Evolutionary conservation across 2,113 vertebrate genomes (phyloP).

Genomic region (Dolichotis patagonum): DNA sequence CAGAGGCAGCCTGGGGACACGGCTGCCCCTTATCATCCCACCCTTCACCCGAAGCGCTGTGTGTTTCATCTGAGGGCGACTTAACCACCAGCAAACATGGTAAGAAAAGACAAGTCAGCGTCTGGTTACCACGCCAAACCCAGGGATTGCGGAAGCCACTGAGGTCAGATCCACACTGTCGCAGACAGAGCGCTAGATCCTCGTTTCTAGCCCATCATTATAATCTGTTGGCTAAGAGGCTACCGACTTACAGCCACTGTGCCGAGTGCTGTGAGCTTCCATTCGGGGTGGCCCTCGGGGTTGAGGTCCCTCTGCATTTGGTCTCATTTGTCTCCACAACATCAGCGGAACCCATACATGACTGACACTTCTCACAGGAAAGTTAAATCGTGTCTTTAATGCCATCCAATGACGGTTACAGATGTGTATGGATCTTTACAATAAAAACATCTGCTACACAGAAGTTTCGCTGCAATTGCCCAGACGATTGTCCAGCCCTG

Average conservation of each 20-base stretch:
- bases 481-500: background rate
- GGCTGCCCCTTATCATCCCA: background rate
- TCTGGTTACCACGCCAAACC: background rate
- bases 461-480: background rate
- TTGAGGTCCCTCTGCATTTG: background rate
- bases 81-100: background rate
- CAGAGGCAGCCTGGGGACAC: background rate
- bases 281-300: background rate
- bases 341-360: background rate
- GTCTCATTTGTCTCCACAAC: slow-evolving; percentile 5
- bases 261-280: background rate
- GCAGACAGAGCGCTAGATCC: background rate
- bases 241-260: background rate
- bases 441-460: background rate
- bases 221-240: background rate
- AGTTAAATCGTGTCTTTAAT: background rate
- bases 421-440: background rate
- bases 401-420: background rate
- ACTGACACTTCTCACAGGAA: background rate
- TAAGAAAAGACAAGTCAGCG: background rate
- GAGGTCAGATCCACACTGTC: background rate
- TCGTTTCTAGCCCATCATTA: background rate
- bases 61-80: background rate
- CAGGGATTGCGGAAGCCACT: background rate
- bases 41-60: background rate